phyloP scores from a whole-genome alignment of 30 jellyfish, hydroid and myxozoan species.

The Aurelia sp. region DNA sequence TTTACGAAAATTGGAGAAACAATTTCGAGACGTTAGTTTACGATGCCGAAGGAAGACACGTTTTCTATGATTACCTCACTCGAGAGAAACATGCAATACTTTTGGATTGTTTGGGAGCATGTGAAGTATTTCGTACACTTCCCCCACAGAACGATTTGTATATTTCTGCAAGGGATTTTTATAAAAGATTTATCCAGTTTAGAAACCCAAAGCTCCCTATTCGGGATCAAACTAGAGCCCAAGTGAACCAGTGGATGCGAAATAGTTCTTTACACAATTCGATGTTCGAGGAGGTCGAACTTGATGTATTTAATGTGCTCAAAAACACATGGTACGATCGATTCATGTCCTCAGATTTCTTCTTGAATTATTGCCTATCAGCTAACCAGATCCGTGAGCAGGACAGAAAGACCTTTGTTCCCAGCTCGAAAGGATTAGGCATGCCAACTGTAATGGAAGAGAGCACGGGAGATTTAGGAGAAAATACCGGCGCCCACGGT shows the following conservation, averaged over 20 bases:
- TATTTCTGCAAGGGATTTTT: slow-evolving; percentile 84
- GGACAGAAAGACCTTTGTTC: slow-evolving; percentile 9
- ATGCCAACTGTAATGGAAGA: slow-evolving; percentile 70
- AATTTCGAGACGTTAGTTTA: slow-evolving; percentile 55
- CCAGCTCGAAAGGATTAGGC: slow-evolving; percentile 56
- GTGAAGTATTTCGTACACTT: slow-evolving; percentile 57
- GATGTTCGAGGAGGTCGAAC: slow-evolving; percentile 79
- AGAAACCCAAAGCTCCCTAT: slow-evolving; percentile 77
- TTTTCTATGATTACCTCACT: slow-evolving; percentile 54
- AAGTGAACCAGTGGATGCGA: slow-evolving; percentile 69
- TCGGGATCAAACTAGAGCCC: slow-evolving; percentile 78
- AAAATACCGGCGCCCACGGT: slow-evolving; percentile 74
- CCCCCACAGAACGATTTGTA: slow-evolving; percentile 60
- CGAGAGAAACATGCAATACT: slow-evolving; percentile 60
- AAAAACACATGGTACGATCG: slow-evolving; percentile 78
- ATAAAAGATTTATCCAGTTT: slow-evolving; percentile 76
- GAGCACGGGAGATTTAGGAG: slow-evolving; percentile 62
- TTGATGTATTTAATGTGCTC: slow-evolving; percentile 67
- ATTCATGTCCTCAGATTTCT: slow-evolving; percentile 77
- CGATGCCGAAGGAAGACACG: slow-evolving; percentile 70
- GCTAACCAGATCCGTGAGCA: slow-evolving; percentile 50
- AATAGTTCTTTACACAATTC: slow-evolving; percentile 62
- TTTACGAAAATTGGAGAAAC: slow-evolving; percentile 69
- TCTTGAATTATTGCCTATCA: slow-evolving; percentile 71
- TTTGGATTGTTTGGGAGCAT: slow-evolving; percentile 79